These are phyloP conservation scores for Ornithorhynchus anatinus DNA, from an alignment of 2,113 vertebrate species.

Conservation along the genomic window DNA sequence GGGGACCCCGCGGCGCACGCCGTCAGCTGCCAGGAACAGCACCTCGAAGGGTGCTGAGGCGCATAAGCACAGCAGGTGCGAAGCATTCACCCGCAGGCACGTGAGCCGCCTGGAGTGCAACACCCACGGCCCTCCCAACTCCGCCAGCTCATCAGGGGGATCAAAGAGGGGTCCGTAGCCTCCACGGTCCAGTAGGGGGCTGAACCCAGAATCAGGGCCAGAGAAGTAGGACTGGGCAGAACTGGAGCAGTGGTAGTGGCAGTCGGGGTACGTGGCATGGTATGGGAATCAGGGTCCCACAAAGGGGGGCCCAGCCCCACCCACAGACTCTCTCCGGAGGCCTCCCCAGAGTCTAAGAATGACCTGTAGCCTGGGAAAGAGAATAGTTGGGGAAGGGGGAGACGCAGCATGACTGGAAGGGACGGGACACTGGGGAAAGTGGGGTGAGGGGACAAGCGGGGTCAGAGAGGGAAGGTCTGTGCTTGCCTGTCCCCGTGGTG, in stretches of 20 bases:
- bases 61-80: slow-evolving; percentile 42
- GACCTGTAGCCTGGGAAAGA: slow-evolving; percentile 19
- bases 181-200: slow-evolving; percentile 18
- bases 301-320: slow-evolving; percentile 6
- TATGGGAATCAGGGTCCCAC: slow-evolving; percentile 40
- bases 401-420: not conserved
- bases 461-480: too few relatives aligned
- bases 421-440: not conserved
- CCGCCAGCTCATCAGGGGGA: slow-evolving; percentile 45
- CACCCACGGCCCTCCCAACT: not conserved
- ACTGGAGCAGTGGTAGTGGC: slow-evolving; percentile 21
- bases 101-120: slow-evolving; percentile 14
- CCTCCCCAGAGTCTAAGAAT: slow-evolving; percentile 22
- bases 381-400: not conserved
- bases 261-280: slow-evolving; percentile 36
- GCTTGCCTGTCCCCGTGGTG: too few relatives aligned
- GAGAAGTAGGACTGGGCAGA: slow-evolving; percentile 21
- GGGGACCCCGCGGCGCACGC: not conserved
- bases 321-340: slow-evolving; percentile 12
- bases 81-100: not conserved
- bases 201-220: slow-evolving; percentile 35
- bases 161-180: not conserved
- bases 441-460: not conserved
- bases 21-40: slow-evolving; percentile 62
- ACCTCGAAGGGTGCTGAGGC: slow-evolving; percentile 66